phyloP scores from a whole-genome alignment of 2,113 vertebrate species.

The Laticauda laticaudata region DNA sequence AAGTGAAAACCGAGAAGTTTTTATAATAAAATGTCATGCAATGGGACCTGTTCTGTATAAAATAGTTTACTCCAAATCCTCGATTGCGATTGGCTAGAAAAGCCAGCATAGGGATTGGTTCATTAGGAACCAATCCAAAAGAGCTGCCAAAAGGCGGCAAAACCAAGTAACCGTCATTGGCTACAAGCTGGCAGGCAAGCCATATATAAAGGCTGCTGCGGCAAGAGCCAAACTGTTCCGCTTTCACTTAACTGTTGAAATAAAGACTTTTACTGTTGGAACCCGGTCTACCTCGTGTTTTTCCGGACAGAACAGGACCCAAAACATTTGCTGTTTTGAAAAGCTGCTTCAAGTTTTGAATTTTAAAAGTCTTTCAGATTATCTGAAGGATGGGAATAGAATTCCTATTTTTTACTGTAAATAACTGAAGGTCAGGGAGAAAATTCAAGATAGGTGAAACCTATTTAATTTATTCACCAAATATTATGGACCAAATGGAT shows the following conservation, averaged over 20 bases:
- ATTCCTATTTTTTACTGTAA: neutral
- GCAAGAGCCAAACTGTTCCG: too few species aligned
- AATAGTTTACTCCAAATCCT: too few species aligned
- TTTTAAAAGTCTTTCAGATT: neutral
- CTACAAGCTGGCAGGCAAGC: too few species aligned
- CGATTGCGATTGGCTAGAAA: too few species aligned
- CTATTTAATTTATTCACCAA: neutral
- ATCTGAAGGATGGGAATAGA: neutral
- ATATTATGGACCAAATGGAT: neutral
- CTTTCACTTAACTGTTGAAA: too few species aligned
- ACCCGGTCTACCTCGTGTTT: too few species aligned
- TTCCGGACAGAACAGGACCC: neutral
- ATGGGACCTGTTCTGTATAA: neutral
- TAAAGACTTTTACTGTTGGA: too few species aligned
- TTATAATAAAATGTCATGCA: neutral
- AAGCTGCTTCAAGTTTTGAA: neutral
- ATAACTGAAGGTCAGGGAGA: neutral
- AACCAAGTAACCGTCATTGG: too few species aligned
- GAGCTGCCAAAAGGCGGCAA: too few species aligned
- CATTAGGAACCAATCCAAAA: too few species aligned
- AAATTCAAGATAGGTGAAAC: neutral
- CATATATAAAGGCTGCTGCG: too few species aligned
- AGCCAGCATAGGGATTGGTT: too few species aligned
- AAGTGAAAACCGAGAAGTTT: neutral
- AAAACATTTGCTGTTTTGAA: neutral